Conservation (phyloP, 2,113 vertebrate species). For the Pycnonotus jocosus region DNA sequence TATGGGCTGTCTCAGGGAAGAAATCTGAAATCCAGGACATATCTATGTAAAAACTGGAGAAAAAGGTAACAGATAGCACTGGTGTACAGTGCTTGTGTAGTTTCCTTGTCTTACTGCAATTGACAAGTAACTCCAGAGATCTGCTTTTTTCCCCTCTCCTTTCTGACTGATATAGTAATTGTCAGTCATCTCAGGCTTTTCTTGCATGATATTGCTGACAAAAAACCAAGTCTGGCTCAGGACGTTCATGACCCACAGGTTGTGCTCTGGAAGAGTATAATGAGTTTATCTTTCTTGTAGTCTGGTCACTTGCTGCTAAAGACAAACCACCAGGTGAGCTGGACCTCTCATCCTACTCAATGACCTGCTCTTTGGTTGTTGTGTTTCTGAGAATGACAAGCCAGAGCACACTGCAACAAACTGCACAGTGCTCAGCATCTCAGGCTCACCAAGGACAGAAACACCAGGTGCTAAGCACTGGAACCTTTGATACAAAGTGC, state of each 20-base stretch:
- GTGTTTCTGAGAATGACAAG: neutral
- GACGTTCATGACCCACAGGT: neutral
- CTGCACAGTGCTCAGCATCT: neutral
- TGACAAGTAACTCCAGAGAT: neutral
- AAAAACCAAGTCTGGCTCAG: neutral
- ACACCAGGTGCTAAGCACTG: neutral
- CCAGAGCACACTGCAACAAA: neutral
- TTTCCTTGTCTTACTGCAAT: neutral
- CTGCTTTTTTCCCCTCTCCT: fast-evolving
- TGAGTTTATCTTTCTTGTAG: neutral
- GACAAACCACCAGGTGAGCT: neutral
- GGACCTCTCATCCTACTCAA: neutral
- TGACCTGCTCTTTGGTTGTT: neutral
- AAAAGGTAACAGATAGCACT: neutral
- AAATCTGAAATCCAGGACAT: neutral
- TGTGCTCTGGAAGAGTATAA: neutral
- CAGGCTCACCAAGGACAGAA: neutral
- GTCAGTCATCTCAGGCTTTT: neutral
- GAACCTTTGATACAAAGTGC: neutral
- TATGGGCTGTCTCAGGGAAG: neutral
- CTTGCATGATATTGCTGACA: neutral
- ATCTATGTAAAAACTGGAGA: neutral
- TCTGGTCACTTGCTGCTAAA: neutral
- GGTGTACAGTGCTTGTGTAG: neutral
- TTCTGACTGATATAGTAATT: neutral